phyloP scores from a whole-genome alignment of 2,888 invertebrate species.

The Agapostemon virescens region DNA sequence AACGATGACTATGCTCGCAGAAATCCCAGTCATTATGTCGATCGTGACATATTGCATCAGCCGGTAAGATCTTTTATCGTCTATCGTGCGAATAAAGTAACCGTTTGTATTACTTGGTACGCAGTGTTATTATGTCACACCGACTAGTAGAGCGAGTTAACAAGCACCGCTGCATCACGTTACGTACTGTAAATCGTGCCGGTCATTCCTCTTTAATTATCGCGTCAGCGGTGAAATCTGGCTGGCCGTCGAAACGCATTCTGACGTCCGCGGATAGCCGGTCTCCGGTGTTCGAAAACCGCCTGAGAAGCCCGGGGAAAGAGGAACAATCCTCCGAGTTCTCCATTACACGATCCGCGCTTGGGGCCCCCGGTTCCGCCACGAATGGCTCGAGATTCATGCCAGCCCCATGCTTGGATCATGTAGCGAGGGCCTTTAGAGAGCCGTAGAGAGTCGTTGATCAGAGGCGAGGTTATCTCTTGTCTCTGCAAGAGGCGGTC shows the following conservation, averaged over 20 bases:
- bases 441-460: constrained; percentile 71
- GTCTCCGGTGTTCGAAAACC: constrained; percentile 13
- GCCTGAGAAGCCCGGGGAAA: constrained; percentile 29
- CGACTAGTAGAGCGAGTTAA: constrained; percentile 29
- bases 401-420: constrained; percentile 62
- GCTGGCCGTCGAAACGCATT: constrained; percentile 20
- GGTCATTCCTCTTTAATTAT: constrained; percentile 52
- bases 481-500: constrained; percentile 70
- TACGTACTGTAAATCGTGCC: constrained; percentile 35
- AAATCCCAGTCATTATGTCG: background rate
- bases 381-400: constrained; percentile 61
- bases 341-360: constrained; percentile 56
- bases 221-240: constrained; percentile 45
- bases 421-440: constrained; percentile 67
- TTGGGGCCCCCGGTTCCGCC: constrained; percentile 54
- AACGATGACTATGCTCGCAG: background rate
- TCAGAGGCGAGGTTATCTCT: constrained; percentile 74
- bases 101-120: background rate
- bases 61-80: background rate
- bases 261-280: constrained; percentile 17
- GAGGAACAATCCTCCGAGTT: constrained; percentile 44
- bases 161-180: constrained; percentile 19
- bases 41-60: background rate
- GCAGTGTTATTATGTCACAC: constrained; percentile 24
- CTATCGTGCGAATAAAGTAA: background rate